Evolutionary conservation across 1,140 invertebrate species (phyloP).

Genomic region (Heliconius hewitsoni): DNA sequence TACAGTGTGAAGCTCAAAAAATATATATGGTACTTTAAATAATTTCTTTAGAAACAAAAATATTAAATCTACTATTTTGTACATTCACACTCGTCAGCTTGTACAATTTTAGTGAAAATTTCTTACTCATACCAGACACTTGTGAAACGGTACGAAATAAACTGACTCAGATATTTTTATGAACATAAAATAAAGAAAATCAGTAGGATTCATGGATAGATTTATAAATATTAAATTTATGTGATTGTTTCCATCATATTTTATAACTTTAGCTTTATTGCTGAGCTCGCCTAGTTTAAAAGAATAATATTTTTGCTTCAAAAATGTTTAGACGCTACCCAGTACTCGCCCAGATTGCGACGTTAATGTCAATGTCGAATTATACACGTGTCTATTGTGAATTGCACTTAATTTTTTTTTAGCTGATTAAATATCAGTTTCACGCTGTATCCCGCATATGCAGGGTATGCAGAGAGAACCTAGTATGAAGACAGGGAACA

Average conservation of each 20-base stretch:
- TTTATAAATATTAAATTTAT: conserved; percentile 14
- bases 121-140: background rate
- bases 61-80: background rate
- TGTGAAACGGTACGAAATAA: background rate
- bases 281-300: conserved; percentile 25
- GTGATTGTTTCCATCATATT: conserved; percentile 20
- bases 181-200: background rate
- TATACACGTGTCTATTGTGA: too few relatives aligned
- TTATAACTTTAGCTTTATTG: conserved; percentile 30
- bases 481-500: too few relatives aligned
- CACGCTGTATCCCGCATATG: too few relatives aligned
- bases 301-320: background rate
- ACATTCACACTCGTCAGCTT: background rate
- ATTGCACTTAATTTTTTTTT: too few relatives aligned
- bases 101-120: background rate
- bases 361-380: too few relatives aligned
- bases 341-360: too few relatives aligned
- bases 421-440: too few relatives aligned
- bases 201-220: background rate
- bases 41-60: too few relatives aligned
- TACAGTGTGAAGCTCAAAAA: background rate
- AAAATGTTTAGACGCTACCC: too few relatives aligned
- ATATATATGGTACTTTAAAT: too few relatives aligned
- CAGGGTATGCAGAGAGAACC: too few relatives aligned
- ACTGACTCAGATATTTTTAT: conserved; percentile 5